Evolutionary conservation across 2,888 invertebrate species (phyloP), one percentile per base, ranked within the genome.

Genomic region (Drosophila putrida): DNA sequence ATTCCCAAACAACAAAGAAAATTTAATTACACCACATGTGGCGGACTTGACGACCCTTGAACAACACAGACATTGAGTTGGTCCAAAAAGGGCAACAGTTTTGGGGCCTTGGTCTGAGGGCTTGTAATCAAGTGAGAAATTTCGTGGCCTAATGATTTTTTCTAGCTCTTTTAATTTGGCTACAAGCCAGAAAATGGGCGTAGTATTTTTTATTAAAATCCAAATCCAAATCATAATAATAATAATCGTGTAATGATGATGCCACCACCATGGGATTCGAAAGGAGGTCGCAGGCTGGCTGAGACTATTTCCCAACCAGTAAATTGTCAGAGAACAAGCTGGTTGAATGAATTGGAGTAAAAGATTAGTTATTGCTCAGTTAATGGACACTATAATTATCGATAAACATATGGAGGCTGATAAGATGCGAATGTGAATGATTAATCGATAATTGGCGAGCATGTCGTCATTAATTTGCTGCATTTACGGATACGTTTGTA

Each of bases 11-110:
- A 83, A 82, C 81, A 88, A 86, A 88, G 78, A 66, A 82, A 86
- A 86, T 86, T 88, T 86, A 86, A 86, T 86, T 86, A 88, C 82
- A 69, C 85, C 78, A 64, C 85, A 88, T 88, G 85, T 76, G 85
- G 86, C 73, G 71, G 61, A 49, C 61, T 46, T 53, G 65, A 35
- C 71, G 73, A 71, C 82, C 85, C 73, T 83, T 78, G 58, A 72
- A 71, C 33, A 43, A 69, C 10, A 70, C 62, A 64, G 43, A 62
- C 31, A 61, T 35, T 66, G 53, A 54, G 15, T 33, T 10, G 39
- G 9, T 51, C n/a, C 11, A 39, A 47, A 78, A 71, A 67, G 70
- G 67, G 61, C 59, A 64, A 69, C 43, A 47, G 33, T 69, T 75
- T 65, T 0, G 41, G 11, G 25, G 41, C 41, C 41, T 41, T 41